Percentiles rank a stretch among this genome's conserved stretches.
These are phyloP conservation scores for Anthophora plumipes DNA, from an alignment of 2,888 invertebrate genomes.

Conservation along the genomic window DNA sequence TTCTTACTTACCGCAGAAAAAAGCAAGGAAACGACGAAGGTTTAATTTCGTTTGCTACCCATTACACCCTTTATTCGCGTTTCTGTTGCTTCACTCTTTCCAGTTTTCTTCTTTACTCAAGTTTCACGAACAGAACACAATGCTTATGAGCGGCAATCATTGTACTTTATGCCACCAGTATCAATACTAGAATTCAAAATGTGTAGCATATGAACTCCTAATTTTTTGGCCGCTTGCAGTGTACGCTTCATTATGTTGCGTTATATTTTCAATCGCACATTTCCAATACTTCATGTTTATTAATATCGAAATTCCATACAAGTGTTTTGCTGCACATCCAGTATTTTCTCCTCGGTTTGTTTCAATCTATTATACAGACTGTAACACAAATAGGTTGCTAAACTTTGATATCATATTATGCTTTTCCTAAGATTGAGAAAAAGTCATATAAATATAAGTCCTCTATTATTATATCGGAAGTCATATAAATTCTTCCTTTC, in stretches of 20 bases:
- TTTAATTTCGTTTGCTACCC: conserved; percentile 62
- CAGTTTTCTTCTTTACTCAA: background rate
- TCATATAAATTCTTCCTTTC: too few species aligned
- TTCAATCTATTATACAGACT: background rate
- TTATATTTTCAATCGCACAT: conserved; percentile 23
- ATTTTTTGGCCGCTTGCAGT: background rate
- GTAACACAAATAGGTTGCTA: too few species aligned
- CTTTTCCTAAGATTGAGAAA: too few species aligned
- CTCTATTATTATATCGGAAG: too few species aligned
- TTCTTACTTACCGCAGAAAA: conserved; percentile 38
- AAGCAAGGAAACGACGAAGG: conserved; percentile 38
- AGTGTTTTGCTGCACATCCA: background rate
- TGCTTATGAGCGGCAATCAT: conserved; percentile 19
- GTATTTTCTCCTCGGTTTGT: conserved; percentile 1
- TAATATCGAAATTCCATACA: conserved; percentile 32
- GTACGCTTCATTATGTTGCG: background rate
- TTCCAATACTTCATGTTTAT: conserved; percentile 17
- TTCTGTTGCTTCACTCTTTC: conserved; percentile 5
- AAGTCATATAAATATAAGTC: too few species aligned
- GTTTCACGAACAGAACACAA: background rate
- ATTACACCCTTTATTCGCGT: conserved; percentile 38
- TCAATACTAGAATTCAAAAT: conserved; percentile 16
- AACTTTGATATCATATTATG: too few species aligned
- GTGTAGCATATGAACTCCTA: conserved; percentile 6
- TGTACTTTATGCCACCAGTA: conserved; percentile 15